Evolutionary conservation across 2,113 vertebrate species (phyloP).

Genomic region (Phrynosoma platyrhinos): DNA sequence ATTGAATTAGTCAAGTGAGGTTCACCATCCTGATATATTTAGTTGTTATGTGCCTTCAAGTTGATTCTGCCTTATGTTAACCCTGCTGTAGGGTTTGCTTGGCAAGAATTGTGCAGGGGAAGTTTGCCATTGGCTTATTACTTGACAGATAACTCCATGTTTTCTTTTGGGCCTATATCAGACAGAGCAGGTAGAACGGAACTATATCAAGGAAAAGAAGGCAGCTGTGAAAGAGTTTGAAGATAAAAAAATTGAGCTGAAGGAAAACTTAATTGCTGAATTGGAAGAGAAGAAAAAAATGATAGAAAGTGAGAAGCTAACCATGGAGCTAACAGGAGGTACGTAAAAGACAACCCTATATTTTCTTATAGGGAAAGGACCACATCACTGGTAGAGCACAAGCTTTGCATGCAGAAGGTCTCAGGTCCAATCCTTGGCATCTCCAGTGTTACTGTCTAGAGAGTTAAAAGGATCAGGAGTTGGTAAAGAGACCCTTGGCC

Average conservation of each 20-base stretch:
- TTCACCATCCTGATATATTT: background rate
- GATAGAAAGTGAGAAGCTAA: conserved; percentile 98
- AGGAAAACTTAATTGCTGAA: conserved; percentile 96
- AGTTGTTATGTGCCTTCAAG: no score
- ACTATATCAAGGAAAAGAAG: conserved; percentile 98
- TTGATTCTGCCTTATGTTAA: no score
- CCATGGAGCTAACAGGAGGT: conserved; percentile 99
- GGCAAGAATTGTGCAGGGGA: no score
- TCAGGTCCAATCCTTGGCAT: background rate
- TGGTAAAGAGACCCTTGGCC: background rate
- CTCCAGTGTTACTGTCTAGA: no score
- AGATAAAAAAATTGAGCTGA: conserved; percentile 98
- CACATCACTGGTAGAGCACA: background rate
- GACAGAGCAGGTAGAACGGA: conserved; percentile 98
- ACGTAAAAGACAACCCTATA: conserved; percentile 30
- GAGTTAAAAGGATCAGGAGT: background rate
- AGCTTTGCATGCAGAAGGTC: background rate
- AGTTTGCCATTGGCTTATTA: no score
- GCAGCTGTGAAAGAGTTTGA: conserved; percentile 99
- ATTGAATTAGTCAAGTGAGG: no score
- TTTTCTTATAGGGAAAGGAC: background rate
- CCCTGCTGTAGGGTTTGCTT: no score
- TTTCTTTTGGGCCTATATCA: conserved; percentile 67
- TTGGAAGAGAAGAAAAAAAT: conserved; percentile 99
- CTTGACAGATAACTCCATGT: background rate